phyloP scores from a whole-genome alignment of 2,113 vertebrate genomes.

The Zosterops pallidus region DNA sequence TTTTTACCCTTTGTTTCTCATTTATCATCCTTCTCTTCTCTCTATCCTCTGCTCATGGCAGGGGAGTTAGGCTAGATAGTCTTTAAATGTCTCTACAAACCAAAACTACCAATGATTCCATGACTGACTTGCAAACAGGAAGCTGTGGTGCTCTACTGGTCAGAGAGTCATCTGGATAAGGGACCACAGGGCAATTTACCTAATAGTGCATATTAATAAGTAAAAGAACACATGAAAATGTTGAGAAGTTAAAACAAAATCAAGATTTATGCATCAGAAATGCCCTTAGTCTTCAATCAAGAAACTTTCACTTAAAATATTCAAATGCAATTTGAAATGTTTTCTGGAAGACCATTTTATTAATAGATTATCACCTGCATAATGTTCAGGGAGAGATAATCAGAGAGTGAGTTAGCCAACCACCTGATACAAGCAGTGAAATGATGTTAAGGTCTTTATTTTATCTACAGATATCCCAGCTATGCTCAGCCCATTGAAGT shows the following conservation, averaged over 20 bases:
- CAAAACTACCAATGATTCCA: not conserved
- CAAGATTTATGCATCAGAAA: not conserved
- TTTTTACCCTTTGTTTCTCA: not conserved
- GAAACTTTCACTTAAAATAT: not conserved
- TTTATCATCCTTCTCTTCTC: not conserved
- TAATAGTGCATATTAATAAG: not conserved
- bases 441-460: not conserved
- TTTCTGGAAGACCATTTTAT: not conserved
- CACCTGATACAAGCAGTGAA: not conserved
- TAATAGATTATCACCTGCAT: not conserved
- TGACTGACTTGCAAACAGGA: not conserved
- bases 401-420: not conserved
- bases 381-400: not conserved
- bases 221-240: not conserved
- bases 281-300: not conserved
- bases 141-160: not conserved
- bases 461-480: constrained; percentile 20
- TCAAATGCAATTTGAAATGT: not conserved
- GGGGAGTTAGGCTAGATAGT: not conserved
- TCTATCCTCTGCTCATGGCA: not conserved
- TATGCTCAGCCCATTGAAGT: constrained; percentile 30
- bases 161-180: not conserved
- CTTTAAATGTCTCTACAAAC: not conserved
- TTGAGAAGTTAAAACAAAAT: not conserved
- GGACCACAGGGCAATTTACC: not conserved